A percentile compares a stretch with the other conserved stretches of the same genome.
phyloP scores from a whole-genome alignment of 2,888 invertebrate species.

The Leptopilina myrica region DNA sequence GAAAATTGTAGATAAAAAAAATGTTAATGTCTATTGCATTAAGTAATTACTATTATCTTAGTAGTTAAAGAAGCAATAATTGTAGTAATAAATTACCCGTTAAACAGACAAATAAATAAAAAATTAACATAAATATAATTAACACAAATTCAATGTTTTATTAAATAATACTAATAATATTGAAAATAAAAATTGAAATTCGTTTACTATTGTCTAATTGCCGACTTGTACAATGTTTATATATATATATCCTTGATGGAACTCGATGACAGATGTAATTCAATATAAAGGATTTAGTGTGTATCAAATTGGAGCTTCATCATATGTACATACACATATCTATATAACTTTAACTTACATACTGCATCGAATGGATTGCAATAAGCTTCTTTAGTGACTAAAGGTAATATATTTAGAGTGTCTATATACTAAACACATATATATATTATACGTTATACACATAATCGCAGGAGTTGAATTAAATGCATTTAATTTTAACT shows the following conservation, averaged over 20 bases:
- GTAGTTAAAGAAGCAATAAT: background rate
- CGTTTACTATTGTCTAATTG: background rate
- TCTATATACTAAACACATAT: background rate
- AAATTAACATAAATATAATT: too few species aligned
- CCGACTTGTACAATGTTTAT: background rate
- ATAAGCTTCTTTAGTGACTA: slow-evolving; percentile 31
- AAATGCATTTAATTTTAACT: slow-evolving; percentile 16
- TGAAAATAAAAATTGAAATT: too few species aligned
- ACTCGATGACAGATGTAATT: slow-evolving; percentile 29
- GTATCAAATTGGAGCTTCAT: background rate
- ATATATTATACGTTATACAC: too few species aligned
- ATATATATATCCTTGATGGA: background rate
- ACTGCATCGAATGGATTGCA: slow-evolving; percentile 17
- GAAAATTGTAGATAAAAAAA: too few species aligned
- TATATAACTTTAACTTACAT: background rate
- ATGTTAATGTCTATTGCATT: too few species aligned
- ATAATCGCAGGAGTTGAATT: background rate
- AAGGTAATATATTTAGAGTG: background rate
- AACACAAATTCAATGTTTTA: too few species aligned
- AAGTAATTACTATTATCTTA: background rate
- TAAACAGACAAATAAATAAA: too few species aligned
- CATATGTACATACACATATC: too few species aligned
- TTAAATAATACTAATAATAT: too few species aligned
- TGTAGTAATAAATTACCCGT: too few species aligned
- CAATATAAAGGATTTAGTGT: background rate